Percentiles rank a stretch among this genome's conserved stretches.
phyloP scores from a whole-genome alignment of 2,888 invertebrate genomes.

The Caenorhabditis sp. region DNA sequence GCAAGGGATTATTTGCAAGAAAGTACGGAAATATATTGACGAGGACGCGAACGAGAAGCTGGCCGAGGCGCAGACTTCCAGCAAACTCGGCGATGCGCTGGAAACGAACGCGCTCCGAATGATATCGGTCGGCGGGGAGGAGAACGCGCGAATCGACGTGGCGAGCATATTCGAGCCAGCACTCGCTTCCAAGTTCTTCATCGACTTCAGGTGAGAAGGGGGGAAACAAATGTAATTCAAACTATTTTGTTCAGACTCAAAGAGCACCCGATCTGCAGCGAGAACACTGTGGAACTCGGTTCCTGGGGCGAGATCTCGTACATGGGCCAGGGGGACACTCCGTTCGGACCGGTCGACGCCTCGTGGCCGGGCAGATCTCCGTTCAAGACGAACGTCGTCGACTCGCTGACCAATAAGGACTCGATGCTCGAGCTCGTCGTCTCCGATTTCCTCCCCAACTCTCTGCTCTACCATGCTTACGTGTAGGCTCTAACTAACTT shows the following conservation, averaged over 20 bases:
- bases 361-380: conserved; percentile 57
- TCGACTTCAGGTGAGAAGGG: conserved; percentile 44
- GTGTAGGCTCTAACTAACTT: conserved; percentile 57
- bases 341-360: conserved; percentile 62
- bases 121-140: conserved; percentile 46
- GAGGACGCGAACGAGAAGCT: conserved; percentile 69
- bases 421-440: conserved; percentile 74
- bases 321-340: conserved; percentile 60
- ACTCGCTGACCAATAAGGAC: conserved; percentile 47
- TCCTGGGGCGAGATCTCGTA: conserved; percentile 68
- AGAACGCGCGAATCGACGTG: conserved; percentile 39
- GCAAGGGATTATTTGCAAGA: conserved; percentile 68
- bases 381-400: conserved; percentile 40
- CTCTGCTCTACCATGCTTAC: conserved; percentile 77
- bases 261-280: conserved; percentile 65
- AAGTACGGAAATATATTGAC: conserved; percentile 69
- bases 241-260: conserved; percentile 57
- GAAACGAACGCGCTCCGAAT: conserved; percentile 62
- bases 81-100: conserved; percentile 61
- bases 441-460: conserved; percentile 76
- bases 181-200: conserved; percentile 51
- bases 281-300: conserved; percentile 65
- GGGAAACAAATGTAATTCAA: neutral
- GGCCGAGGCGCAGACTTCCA: conserved; percentile 67
- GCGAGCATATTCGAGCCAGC: conserved; percentile 49